Evolutionary conservation across 2,888 invertebrate genomes (phyloP).

Genomic region (Andrena hattorfiana): DNA sequence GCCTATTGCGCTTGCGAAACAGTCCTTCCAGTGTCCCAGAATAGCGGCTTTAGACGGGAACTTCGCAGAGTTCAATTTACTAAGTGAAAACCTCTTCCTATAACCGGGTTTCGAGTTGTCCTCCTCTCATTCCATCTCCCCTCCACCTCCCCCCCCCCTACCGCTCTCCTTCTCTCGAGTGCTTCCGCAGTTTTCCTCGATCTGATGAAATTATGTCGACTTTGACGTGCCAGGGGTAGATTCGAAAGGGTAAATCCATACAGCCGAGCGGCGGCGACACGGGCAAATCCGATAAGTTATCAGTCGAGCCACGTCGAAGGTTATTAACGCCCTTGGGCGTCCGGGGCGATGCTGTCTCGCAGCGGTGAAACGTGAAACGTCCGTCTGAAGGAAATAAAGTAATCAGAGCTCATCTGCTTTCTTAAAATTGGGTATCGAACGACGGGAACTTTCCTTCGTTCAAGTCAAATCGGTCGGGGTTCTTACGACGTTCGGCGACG

Average conservation of each 20-base stretch:
- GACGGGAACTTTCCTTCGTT: too few species aligned
- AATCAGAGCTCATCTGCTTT: not conserved
- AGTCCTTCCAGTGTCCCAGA: constrained; percentile 38
- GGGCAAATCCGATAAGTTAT: constrained; percentile 40
- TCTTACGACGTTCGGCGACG: not conserved
- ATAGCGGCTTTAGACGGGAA: constrained; percentile 60
- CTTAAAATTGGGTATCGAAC: not conserved
- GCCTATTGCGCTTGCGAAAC: constrained; percentile 47
- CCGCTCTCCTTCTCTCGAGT: constrained; percentile 28
- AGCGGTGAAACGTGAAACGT: not conserved
- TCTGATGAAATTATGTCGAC: constrained; percentile 74
- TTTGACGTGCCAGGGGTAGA: constrained; percentile 56
- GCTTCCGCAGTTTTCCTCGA: constrained; percentile 68
- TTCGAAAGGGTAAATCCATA: constrained; percentile 58
- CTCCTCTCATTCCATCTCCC: constrained; percentile 2
- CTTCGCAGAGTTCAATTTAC: constrained; percentile 77
- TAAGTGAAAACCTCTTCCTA: constrained; percentile 78
- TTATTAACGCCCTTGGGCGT: constrained; percentile 23
- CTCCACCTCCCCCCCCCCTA: constrained; percentile 12
- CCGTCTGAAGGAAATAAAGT: not conserved
- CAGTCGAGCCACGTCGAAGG: not conserved
- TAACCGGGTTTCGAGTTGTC: constrained; percentile 58
- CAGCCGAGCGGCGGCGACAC: constrained; percentile 16
- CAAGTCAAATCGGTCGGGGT: too few species aligned
- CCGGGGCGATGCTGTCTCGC: not conserved